phyloP scores from a whole-genome alignment of 2,113 vertebrate genomes.

The Semicossyphus pulcher region DNA sequence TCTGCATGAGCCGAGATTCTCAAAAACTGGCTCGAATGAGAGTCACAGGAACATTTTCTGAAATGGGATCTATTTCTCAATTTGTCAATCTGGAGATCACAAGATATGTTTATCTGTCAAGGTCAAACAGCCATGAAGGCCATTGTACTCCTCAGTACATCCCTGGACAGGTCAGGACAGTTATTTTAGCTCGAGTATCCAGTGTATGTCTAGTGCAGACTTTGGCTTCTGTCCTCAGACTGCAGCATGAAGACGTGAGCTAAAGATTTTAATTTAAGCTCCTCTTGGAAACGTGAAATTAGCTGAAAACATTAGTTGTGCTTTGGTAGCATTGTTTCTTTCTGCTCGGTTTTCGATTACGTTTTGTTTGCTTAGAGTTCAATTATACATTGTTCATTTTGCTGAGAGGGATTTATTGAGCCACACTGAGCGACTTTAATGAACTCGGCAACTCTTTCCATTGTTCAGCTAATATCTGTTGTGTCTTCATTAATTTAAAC shows the following conservation, averaged over 20 bases:
- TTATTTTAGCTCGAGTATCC: slow-evolving; percentile 4
- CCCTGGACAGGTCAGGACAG: slow-evolving; percentile 5
- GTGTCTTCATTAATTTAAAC: slow-evolving; percentile 29
- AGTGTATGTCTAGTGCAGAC: not conserved
- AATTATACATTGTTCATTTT: slow-evolving; percentile 41
- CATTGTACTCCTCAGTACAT: slow-evolving; percentile 7
- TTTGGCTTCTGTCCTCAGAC: slow-evolving; percentile 2
- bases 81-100: slow-evolving; percentile 6
- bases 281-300: slow-evolving; percentile 24
- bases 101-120: slow-evolving; percentile 13
- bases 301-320: slow-evolving; percentile 22
- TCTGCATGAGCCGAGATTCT: not conserved
- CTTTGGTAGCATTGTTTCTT: slow-evolving; percentile 33
- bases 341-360: slow-evolving; percentile 42
- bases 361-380: slow-evolving; percentile 16
- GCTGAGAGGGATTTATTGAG: slow-evolving; percentile 52
- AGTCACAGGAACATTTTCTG: slow-evolving; percentile 17
- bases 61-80: slow-evolving; percentile 3
- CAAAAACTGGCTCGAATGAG: not conserved
- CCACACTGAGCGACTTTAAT: slow-evolving; percentile 3
- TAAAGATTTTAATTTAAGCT: slow-evolving; percentile 10
- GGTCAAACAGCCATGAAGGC: slow-evolving; percentile 38
- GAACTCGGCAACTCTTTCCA: slow-evolving; percentile 26
- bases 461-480: slow-evolving; percentile 37
- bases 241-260: not conserved